Evolutionary conservation across 2,797 vertebrate species (phyloP), one percentile per base, ranked within the genome.

Genomic region (Rhincodon typus): DNA sequence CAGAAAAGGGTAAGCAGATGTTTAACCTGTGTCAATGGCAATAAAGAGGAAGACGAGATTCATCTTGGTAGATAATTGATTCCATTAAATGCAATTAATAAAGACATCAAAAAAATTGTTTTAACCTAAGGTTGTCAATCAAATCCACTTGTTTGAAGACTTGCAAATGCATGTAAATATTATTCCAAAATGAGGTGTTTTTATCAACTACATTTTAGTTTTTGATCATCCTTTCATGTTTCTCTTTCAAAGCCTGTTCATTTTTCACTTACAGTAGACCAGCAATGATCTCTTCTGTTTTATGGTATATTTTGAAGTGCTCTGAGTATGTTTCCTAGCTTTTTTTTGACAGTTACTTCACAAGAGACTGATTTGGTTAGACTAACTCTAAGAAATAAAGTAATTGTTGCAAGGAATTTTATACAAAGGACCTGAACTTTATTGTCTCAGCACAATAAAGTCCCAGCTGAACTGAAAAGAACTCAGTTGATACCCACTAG

Each of bases 401-500:
- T 6, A 21, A 10, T 42, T 67, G 67, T 93, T 67, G 19, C 62
- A 42, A n/a, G 69, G n/a, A 93, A 93, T 93, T 93, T 38, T n/a
- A 67, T 38, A 23, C 62, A 67, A 67, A 62, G 57, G n/a, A 42
- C n/a, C 23, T 42, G 90, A 93, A 69, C 34, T 93, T 69, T 23
- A 42, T 23, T 93, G 90, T 84, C 82, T 25, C 42, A 46, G 90
- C 23, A 93, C 62, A 93, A 93, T 93, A n/a, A 67, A 93, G 62
- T 67, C 6, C 66, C 21, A 69, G 21, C 30, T 91, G 38, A 91
- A 34, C 67, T 30, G 42, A 30, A 95, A 77, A 42, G 27, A 94
- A 74, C 46, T 72, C 17, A 50, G 42, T 30, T 27, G 27, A 50
- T 53, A 46, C 70, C 57, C 46, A 34, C 27, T 53, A 50, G 70